These are phyloP conservation scores for Brenthis daphne DNA, from an alignment of 2,888 invertebrate genomes.

Conservation along the genomic window DNA sequence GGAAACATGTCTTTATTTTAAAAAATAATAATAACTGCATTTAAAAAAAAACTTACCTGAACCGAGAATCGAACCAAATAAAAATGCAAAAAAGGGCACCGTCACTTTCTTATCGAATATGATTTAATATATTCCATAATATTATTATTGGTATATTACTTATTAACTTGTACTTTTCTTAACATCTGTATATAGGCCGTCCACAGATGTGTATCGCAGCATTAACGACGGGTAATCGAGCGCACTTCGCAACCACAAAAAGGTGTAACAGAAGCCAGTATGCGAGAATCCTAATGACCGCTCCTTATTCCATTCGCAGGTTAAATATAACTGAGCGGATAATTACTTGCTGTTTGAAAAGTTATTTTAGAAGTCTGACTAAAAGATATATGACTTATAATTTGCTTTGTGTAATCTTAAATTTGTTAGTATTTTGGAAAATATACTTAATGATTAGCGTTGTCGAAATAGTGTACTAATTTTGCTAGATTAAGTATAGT, in stretches of 20 bases:
- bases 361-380: slow-evolving; percentile 7
- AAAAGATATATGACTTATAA: slow-evolving; percentile 19
- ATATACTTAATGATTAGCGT: neutral
- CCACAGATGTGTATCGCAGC: slow-evolving; percentile 63
- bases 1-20: no score
- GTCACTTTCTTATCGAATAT: neutral
- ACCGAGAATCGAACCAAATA: no score
- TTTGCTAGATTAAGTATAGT: no score
- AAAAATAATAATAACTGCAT: no score
- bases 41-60: no score
- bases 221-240: slow-evolving; percentile 72
- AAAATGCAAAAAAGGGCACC: no score
- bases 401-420: slow-evolving; percentile 13
- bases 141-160: neutral
- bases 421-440: neutral
- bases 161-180: slow-evolving; percentile 14
- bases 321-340: slow-evolving; percentile 52
- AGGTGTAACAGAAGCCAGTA: slow-evolving; percentile 76
- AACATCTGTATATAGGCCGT: slow-evolving; percentile 59
- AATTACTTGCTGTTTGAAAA: slow-evolving; percentile 63
- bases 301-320: slow-evolving; percentile 55
- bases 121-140: neutral
- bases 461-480: neutral
- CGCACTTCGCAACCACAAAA: slow-evolving; percentile 62
- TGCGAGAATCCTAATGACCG: slow-evolving; percentile 69